Evolutionary conservation across 2,797 vertebrate species (phyloP).

Genomic region (Sebastes miniatus): DNA sequence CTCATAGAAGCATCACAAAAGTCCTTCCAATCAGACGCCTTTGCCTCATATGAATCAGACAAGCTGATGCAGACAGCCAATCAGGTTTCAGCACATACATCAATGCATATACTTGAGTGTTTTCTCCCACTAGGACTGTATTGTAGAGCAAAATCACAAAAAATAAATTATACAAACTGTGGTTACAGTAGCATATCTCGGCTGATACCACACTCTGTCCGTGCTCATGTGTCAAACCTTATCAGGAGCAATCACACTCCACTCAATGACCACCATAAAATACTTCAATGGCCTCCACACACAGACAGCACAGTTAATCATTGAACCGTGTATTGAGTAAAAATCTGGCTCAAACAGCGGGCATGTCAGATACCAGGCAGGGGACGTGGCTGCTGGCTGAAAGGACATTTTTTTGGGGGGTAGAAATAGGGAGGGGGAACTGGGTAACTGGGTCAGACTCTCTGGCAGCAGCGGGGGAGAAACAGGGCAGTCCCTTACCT

Average conservation of each 20-base stretch:
- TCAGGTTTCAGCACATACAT: not conserved
- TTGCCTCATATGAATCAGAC: not conserved
- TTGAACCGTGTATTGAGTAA: constrained; percentile 57
- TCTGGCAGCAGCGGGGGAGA: not conserved
- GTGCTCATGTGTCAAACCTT: constrained; percentile 15
- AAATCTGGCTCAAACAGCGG: constrained; percentile 64
- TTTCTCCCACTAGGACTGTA: not conserved
- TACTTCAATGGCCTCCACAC: constrained; percentile 15
- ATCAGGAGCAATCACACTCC: constrained; percentile 51
- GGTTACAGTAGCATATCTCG: constrained; percentile 12
- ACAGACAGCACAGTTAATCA: constrained; percentile 67
- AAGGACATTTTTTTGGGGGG: constrained; percentile 8
- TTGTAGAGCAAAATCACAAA: not conserved
- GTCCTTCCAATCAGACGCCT: not conserved
- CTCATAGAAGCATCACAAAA: not conserved
- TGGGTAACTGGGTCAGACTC: constrained; percentile 48
- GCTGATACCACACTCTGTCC: not conserved
- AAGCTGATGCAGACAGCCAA: not conserved
- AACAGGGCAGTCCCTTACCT: constrained; percentile 61
- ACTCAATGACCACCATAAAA: constrained; percentile 56
- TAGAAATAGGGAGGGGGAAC: not conserved
- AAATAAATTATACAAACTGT: not conserved
- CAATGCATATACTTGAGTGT: not conserved
- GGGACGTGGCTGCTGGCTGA: not conserved
- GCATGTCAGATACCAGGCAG: constrained; percentile 30